Conservation (phyloP, 2,113 vertebrate genomes). For the Brachyhypopomus gauderio region DNA sequence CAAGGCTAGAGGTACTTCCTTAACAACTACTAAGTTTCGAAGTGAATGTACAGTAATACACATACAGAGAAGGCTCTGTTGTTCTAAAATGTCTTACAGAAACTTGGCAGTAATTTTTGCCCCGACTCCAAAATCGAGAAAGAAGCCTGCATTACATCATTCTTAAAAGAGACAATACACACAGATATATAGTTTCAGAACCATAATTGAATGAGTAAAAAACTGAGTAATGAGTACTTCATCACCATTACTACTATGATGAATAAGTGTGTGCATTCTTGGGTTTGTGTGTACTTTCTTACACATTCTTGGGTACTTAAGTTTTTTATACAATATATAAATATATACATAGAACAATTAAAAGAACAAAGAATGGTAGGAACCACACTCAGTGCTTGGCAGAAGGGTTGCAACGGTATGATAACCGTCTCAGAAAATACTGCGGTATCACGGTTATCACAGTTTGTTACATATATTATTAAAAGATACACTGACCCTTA, state of each 20-base stretch:
- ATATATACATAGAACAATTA: too few species aligned
- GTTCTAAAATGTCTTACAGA: not conserved
- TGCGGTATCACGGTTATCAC: too few species aligned
- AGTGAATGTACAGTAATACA: not conserved
- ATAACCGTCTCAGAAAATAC: too few species aligned
- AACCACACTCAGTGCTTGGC: too few species aligned
- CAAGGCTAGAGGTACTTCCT: conserved; percentile 17
- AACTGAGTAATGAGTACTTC: conserved; percentile 18
- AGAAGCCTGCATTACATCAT: conserved; percentile 57
- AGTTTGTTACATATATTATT: too few species aligned
- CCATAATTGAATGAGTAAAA: conserved; percentile 40
- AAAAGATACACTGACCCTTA: too few species aligned
- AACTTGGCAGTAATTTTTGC: conserved; percentile 4
- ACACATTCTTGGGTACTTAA: too few species aligned
- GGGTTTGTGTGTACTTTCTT: not conserved
- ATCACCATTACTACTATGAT: conserved; percentile 27
- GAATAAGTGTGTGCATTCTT: not conserved
- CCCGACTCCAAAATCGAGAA: conserved; percentile 27
- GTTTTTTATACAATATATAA: too few species aligned
- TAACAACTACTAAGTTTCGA: not conserved
- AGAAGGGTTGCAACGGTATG: too few species aligned
- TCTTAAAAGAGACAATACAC: conserved; percentile 48
- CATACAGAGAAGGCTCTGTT: conserved; percentile 1
- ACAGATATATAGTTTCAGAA: conserved; percentile 25
- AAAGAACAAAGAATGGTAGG: too few species aligned